Conservation (phyloP, 1,140 invertebrate species). For the Cherax quadricarinatus region DNA sequence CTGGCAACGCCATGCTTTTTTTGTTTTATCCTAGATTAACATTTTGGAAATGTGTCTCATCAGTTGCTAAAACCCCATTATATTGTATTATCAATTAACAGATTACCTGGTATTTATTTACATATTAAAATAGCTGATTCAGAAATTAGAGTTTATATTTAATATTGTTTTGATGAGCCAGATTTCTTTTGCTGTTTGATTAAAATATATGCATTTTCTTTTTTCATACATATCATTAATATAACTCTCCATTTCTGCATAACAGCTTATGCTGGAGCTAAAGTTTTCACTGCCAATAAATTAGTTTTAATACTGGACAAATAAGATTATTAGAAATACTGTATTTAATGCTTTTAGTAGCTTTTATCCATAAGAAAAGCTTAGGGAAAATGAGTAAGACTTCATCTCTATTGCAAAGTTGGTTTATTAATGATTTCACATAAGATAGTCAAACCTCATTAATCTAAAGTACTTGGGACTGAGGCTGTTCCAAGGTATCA, state of each 20-base stretch:
- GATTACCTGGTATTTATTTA: too few species aligned
- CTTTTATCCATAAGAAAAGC: not conserved
- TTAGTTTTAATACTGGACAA: not conserved
- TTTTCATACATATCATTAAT: not conserved
- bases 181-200: not conserved
- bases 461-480: too few species aligned
- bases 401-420: too few species aligned
- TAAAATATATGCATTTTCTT: not conserved
- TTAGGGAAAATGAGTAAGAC: not conserved
- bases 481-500: too few species aligned
- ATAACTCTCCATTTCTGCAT: constrained; percentile 9
- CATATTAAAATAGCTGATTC: too few species aligned
- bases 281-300: not conserved
- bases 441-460: too few species aligned
- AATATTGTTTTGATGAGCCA: not conserved
- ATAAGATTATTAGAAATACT: not conserved
- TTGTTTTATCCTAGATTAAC: constrained; percentile 3
- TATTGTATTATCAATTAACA: too few species aligned
- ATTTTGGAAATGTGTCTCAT: not conserved
- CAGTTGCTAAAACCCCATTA: not conserved
- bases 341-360: not conserved
- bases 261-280: not conserved
- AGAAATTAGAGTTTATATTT: not conserved
- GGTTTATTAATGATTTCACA: too few species aligned
- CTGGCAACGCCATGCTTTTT: constrained; percentile 7